A percentile compares a stretch with the other conserved stretches of the same genome.
Evolutionary conservation across 2,113 vertebrate genomes (phyloP).

Genomic region (Podarcis raffonei): DNA sequence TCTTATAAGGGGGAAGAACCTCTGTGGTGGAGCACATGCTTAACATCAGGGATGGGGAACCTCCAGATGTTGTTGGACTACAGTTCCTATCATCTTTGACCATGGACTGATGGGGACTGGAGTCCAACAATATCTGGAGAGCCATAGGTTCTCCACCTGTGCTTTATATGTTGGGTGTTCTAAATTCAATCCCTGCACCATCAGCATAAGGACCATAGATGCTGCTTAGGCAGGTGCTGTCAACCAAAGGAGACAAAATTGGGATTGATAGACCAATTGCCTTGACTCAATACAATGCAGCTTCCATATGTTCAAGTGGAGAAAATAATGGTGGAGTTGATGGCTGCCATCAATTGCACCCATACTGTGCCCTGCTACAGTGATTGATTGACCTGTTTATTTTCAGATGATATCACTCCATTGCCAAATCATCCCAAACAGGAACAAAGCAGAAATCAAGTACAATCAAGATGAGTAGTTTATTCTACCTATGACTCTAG

Average conservation of each 20-base stretch:
- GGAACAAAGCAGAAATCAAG: neutral
- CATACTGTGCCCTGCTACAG: neutral
- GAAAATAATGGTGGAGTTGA: too few relatives aligned
- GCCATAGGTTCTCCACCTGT: too few relatives aligned
- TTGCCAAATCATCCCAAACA: conserved; percentile 13
- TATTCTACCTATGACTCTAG: neutral
- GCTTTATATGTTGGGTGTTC: neutral
- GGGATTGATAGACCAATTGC: neutral
- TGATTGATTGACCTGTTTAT: neutral
- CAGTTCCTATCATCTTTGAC: neutral
- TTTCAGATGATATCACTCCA: neutral
- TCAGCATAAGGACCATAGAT: neutral
- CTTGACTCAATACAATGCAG: too few relatives aligned
- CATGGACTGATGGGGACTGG: neutral
- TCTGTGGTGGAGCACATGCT: neutral
- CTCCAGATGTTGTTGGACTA: neutral
- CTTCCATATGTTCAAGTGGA: too few relatives aligned
- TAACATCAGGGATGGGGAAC: neutral
- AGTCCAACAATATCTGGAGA: neutral
- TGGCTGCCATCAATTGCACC: too few relatives aligned
- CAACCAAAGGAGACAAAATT: neutral
- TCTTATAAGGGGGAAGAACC: too few relatives aligned
- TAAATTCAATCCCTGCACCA: neutral
- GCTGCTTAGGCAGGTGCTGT: neutral
- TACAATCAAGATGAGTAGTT: neutral